Percentiles rank a stretch among this genome's conserved stretches.
phyloP scores from a whole-genome alignment of 1,140 invertebrate genomes.

The Phenacoccus solenopsis region DNA sequence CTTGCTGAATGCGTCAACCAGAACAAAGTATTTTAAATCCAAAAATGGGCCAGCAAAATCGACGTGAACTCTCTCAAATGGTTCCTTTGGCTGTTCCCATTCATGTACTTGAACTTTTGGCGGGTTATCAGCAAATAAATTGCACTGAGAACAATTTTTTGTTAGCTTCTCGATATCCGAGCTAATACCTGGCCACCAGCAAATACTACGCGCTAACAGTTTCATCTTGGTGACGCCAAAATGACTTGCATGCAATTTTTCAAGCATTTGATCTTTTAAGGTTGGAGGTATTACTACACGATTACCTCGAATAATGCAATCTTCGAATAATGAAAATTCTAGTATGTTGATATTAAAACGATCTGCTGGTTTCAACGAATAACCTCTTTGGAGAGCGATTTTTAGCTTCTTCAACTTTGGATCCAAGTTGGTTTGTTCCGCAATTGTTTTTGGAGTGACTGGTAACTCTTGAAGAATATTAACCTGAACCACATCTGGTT shows the following conservation, averaged over 20 bases:
- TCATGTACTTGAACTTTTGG: no score
- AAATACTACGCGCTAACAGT: slow-evolving; percentile 28
- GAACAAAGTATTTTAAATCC: not conserved
- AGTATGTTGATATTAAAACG: not conserved
- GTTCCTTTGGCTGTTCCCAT: not conserved
- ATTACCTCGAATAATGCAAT: slow-evolving; percentile 19
- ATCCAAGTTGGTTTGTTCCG: not conserved
- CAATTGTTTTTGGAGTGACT: not conserved
- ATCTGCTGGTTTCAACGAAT: no score
- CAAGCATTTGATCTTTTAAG: slow-evolving; percentile 25
- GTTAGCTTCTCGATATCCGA: slow-evolving; percentile 26
- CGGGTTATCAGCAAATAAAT: no score
- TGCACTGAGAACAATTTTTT: slow-evolving; percentile 18
- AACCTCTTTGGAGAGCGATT: not conserved
- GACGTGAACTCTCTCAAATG: slow-evolving; percentile 29
- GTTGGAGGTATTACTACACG: slow-evolving; percentile 28
- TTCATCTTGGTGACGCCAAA: slow-evolving; percentile 33
- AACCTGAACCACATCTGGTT: not conserved
- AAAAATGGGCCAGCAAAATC: slow-evolving; percentile 27
- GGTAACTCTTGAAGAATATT: not conserved
- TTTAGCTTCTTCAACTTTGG: not conserved
- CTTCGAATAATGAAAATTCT: slow-evolving; percentile 10
- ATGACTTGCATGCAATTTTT: slow-evolving; percentile 30
- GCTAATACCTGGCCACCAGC: slow-evolving; percentile 33
- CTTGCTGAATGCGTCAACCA: slow-evolving; percentile 6